Percentiles rank a stretch among this genome's conserved stretches.
Evolutionary conservation across 2,888 invertebrate genomes (phyloP).

Genomic region (Cerastoderma edule): DNA sequence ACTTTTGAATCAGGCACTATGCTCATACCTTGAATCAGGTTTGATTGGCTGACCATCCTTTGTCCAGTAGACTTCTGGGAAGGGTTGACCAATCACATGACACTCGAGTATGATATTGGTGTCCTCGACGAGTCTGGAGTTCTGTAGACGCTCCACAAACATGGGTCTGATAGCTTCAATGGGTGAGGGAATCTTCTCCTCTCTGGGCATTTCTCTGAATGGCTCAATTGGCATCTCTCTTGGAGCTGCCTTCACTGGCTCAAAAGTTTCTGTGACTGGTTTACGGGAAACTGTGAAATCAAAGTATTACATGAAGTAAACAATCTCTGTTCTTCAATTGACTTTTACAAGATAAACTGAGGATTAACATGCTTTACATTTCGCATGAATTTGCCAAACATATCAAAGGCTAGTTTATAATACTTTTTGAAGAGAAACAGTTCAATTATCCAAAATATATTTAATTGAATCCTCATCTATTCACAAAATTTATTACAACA

Average conservation of each 20-base stretch:
- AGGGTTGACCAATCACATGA: conserved; percentile 80
- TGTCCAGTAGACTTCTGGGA: conserved; percentile 82
- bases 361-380: too few relatives aligned
- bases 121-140: conserved; percentile 82
- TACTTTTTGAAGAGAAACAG: too few relatives aligned
- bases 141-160: conserved; percentile 75
- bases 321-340: too few relatives aligned
- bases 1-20: neutral
- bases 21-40: conserved; percentile 79
- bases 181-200: conserved; percentile 65
- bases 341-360: too few relatives aligned
- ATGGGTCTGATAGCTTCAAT: conserved; percentile 73
- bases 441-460: too few relatives aligned
- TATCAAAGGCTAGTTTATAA: too few relatives aligned
- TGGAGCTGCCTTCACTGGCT: conserved; percentile 42
- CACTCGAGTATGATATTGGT: conserved; percentile 82
- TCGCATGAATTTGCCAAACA: too few relatives aligned
- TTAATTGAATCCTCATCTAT: too few relatives aligned
- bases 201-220: conserved; percentile 36
- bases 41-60: conserved; percentile 78
- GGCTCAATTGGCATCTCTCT: conserved; percentile 30
- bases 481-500: too few relatives aligned
- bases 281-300: conserved; percentile 28
- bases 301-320: neutral
- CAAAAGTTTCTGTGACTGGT: conserved; percentile 49